Evolutionary conservation across 2,888 invertebrate species (phyloP).

Genomic region (Mantis religiosa): DNA sequence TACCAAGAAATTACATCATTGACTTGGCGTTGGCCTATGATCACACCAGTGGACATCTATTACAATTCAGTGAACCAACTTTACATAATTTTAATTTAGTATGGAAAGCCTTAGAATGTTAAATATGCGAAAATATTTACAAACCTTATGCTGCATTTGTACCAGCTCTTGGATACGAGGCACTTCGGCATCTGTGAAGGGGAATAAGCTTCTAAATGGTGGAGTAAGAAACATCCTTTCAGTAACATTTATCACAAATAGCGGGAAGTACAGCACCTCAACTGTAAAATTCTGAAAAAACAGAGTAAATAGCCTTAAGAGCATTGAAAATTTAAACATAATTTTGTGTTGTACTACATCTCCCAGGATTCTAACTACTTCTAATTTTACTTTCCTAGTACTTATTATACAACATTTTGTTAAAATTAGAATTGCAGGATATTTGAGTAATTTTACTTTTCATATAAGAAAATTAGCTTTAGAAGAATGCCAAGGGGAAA

Average conservation of each 20-base stretch:
- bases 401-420: neutral
- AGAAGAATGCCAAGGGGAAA: no score
- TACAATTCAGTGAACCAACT: no score
- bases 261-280: constrained; percentile 58
- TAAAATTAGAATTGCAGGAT: neutral
- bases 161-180: constrained; percentile 15
- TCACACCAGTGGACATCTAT: no score
- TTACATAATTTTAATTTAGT: no score
- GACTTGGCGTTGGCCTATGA: no score
- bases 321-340: neutral
- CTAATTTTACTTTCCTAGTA: neutral
- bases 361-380: neutral
- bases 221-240: constrained; percentile 61
- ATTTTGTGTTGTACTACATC: neutral
- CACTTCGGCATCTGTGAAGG: constrained; percentile 37
- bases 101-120: no score
- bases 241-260: constrained; percentile 55
- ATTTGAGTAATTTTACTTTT: neutral
- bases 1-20: no score
- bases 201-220: constrained; percentile 55
- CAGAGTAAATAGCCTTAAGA: neutral
- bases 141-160: constrained; percentile 17
- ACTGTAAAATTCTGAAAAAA: constrained; percentile 55
- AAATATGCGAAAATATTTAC: neutral
- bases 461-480: neutral